Evolutionary conservation across 2,888 invertebrate genomes (phyloP), one percentile per base, ranked within the genome.

Genomic region (Willowsia nigromaculata): DNA sequence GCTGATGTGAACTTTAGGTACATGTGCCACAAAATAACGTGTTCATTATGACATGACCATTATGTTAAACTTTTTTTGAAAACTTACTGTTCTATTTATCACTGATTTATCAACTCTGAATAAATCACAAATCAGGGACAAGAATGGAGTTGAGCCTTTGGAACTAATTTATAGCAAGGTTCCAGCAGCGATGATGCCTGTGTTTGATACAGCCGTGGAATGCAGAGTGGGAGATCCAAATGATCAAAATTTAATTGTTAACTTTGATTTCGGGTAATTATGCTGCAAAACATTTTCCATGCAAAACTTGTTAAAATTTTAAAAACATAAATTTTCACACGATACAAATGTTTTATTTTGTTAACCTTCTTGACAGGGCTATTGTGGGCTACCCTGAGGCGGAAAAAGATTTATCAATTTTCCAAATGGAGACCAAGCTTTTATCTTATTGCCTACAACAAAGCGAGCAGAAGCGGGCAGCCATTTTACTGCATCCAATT

Each of bases 1-100:
- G 91, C 91, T 0, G 91, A 91, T 81, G 90, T 91, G 0, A 90
- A 91, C 71, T 3, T 91, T 15, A 89, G 74, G 91, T n/a, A n/a
- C n/a, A n/a, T n/a, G n/a, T n/a, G n/a, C n/a, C n/a, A n/a, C n/a
- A n/a, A n/a, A n/a, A n/a, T n/a, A n/a, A n/a, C n/a, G n/a, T n/a
- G n/a, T n/a, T n/a, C n/a, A n/a, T n/a, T n/a, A n/a, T n/a, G n/a
- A n/a, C n/a, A n/a, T n/a, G n/a, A n/a, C n/a, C n/a, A n/a, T n/a
- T n/a, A n/a, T n/a, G n/a, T n/a, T n/a, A n/a, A n/a, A n/a, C n/a
- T n/a, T n/a, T n/a, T n/a, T n/a, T n/a, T n/a, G n/a, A n/a, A n/a
- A n/a, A n/a, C 40, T 40, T 40, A 40, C 40, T 9, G 40, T 40
- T 40, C 37, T 47, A 47, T 65, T 47, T n/a, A n/a, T n/a, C n/a